phyloP scores from a whole-genome alignment of 2,797 vertebrate genomes.

The Paguma larvata region DNA sequence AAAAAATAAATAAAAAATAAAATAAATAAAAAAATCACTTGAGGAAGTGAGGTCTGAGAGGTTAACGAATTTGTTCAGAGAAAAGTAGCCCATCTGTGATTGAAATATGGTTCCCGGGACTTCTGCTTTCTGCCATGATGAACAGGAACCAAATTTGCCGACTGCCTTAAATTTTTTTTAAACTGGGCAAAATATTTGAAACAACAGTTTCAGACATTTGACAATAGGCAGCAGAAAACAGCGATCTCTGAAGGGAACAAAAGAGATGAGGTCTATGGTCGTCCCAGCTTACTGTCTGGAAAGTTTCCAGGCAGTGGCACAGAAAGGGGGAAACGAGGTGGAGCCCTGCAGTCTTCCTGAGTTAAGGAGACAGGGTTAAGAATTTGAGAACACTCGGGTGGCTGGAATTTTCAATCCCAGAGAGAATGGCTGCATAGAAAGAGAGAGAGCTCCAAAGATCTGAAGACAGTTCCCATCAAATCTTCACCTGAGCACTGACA shows the following conservation, averaged over 20 bases:
- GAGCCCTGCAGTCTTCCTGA: neutral
- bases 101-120: neutral
- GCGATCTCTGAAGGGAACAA: neutral
- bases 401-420: neutral
- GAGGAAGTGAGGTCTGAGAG: slow-evolving; percentile 8
- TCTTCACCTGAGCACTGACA: neutral
- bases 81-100: neutral
- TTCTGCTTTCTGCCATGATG: slow-evolving; percentile 48
- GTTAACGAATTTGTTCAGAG: neutral
- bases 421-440: neutral
- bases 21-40: slow-evolving; percentile 4
- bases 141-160: slow-evolving; percentile 16
- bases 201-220: neutral
- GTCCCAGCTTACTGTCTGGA: neutral
- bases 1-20: too few species aligned
- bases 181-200: slow-evolving; percentile 2
- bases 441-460: neutral
- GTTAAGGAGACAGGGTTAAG: neutral
- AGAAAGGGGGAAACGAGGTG: neutral
- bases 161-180: neutral
- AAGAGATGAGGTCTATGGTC: neutral
- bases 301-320: neutral
- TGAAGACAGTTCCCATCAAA: neutral
- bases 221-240: neutral
- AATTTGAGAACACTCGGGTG: neutral